Percentiles rank a stretch among this genome's conserved stretches.
These are phyloP conservation scores for Thymelicus lineola DNA, from an alignment of 2,888 invertebrate species.

Conservation along the genomic window DNA sequence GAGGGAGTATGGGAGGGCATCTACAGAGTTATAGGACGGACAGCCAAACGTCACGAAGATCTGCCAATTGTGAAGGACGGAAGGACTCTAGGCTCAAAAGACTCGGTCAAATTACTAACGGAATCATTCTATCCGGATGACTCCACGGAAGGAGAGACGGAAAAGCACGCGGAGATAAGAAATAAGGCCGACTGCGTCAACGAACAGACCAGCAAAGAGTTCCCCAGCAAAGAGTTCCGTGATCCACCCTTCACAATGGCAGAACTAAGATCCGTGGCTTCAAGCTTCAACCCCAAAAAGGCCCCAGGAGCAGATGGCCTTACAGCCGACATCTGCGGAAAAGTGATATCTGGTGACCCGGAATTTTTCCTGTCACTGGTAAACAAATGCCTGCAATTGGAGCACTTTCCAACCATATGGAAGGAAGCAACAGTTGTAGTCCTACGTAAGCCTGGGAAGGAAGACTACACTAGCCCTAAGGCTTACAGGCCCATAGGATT, in stretches of 20 bases:
- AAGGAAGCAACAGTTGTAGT: not conserved
- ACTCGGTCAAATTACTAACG: not conserved
- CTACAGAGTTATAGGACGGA: not conserved
- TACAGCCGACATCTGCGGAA: not conserved
- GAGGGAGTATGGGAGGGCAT: not conserved
- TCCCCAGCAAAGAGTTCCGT: too few relatives aligned
- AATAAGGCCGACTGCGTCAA: not conserved
- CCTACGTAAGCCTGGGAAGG: not conserved
- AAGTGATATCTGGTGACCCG: not conserved
- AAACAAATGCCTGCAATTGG: not conserved
- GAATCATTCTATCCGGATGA: not conserved
- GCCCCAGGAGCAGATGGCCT: not conserved
- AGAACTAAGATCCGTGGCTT: not conserved
- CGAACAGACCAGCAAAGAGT: not conserved
- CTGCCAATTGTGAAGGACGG: not conserved
- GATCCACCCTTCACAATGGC: not conserved
- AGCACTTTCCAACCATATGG: not conserved
- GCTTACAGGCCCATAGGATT: constrained; percentile 9
- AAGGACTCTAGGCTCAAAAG: fast-evolving
- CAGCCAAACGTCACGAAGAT: not conserved
- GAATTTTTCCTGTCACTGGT: not conserved
- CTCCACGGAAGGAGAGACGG: fast-evolving
- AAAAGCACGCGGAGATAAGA: not conserved
- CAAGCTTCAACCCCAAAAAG: not conserved
- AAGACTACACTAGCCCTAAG: not conserved